Evolutionary conservation across 2,113 vertebrate species (phyloP).

Genomic region (Mus pahari): DNA sequence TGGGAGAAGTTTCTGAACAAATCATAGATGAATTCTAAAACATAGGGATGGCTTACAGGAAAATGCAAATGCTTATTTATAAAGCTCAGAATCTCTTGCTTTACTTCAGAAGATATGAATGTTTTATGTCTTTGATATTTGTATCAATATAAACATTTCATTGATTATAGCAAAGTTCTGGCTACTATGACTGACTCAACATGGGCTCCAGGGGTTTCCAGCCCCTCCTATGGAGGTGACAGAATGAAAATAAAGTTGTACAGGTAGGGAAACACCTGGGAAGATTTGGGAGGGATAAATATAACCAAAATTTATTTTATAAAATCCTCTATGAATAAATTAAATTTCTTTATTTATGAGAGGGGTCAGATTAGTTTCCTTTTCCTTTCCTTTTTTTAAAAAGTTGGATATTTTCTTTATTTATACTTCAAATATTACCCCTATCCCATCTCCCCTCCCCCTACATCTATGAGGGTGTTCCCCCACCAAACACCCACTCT

Average conservation of each 20-base stretch:
- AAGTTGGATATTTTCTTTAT: too few species aligned
- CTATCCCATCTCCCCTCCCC: too few species aligned
- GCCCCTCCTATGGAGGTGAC: background rate
- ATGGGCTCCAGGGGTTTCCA: too few species aligned
- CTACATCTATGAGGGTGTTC: too few species aligned
- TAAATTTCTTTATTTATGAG: too few species aligned
- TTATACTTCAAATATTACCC: too few species aligned
- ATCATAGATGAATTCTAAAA: slow-evolving; percentile 9
- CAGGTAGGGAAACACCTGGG: background rate
- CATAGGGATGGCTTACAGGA: background rate
- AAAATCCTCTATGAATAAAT: background rate
- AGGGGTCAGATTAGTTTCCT: too few species aligned
- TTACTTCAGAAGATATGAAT: background rate
- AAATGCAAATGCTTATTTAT: background rate
- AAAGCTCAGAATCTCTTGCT: too few species aligned
- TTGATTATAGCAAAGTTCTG: too few species aligned
- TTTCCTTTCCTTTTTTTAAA: too few species aligned
- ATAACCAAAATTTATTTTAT: background rate
- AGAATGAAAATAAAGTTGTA: background rate
- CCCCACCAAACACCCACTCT: too few species aligned
- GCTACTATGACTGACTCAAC: background rate
- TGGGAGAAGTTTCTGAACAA: background rate
- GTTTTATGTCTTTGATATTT: slow-evolving; percentile 41
- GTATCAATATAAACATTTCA: background rate
- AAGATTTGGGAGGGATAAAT: background rate